These are phyloP conservation scores for Laspeyria flexula DNA, from an alignment of 2,888 invertebrate species.

Conservation along the genomic window DNA sequence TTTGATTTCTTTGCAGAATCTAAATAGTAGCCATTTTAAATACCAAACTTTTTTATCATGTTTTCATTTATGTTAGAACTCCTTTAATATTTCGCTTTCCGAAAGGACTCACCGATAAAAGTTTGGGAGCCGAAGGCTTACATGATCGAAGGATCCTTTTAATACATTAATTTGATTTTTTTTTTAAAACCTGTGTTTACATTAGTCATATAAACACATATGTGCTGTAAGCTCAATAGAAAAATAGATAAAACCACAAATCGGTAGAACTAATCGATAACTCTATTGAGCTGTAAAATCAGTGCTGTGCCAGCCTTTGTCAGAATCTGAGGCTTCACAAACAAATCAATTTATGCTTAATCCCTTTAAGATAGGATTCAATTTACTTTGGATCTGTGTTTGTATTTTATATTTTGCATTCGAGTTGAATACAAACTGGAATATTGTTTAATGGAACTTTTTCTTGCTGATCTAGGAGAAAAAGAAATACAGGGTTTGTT, in stretches of 20 bases:
- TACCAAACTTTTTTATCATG: too few species aligned
- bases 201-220: too few species aligned
- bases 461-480: conserved; percentile 1
- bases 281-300: conserved; percentile 32
- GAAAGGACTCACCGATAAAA: too few species aligned
- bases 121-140: too few species aligned
- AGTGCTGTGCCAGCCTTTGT: conserved; percentile 9
- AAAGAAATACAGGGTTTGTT: background rate
- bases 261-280: conserved; percentile 25
- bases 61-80: too few species aligned
- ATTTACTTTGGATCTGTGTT: conserved; percentile 15
- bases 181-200: too few species aligned
- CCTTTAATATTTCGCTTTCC: too few species aligned
- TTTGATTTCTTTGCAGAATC: too few species aligned
- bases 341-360: conserved; percentile 32
- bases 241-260: conserved; percentile 11
- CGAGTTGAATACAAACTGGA: conserved; percentile 1
- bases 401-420: conserved; percentile 24
- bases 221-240: background rate
- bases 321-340: conserved; percentile 11
- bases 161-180: too few species aligned
- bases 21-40: too few species aligned
- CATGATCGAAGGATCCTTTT: too few species aligned
- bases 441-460: conserved; percentile 9
- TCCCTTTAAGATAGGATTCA: conserved; percentile 18